phyloP scores from a whole-genome alignment of 2,113 vertebrate species.

The Monarcha castaneiventris region DNA sequence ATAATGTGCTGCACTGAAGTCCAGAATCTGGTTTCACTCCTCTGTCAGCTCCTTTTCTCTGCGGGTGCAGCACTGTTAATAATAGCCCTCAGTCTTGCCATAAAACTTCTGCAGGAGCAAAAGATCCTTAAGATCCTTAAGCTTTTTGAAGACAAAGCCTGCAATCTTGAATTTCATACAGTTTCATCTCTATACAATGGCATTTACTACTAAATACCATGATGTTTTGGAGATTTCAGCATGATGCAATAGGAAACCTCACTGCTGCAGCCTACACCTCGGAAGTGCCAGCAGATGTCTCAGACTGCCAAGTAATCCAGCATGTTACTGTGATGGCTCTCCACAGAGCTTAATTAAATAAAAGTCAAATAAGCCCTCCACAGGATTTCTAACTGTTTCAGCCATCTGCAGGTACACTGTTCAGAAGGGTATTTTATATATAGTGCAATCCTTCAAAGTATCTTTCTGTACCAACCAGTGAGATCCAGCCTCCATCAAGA shows the following conservation, averaged over 20 bases:
- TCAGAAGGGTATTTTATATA: neutral
- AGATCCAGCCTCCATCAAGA: neutral
- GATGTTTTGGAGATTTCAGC: neutral
- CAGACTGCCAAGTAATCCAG: constrained; percentile 28
- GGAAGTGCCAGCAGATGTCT: constrained; percentile 46
- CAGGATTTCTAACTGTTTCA: neutral
- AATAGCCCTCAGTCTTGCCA: neutral
- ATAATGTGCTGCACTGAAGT: neutral
- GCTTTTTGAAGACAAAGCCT: neutral
- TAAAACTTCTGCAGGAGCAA: neutral
- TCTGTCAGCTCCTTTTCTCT: constrained; percentile 2
- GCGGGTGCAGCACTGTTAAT: neutral
- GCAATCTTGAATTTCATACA: neutral
- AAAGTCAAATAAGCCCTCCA: neutral
- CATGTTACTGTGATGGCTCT: neutral
- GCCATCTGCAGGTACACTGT: neutral
- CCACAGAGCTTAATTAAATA: neutral
- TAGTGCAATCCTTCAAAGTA: neutral
- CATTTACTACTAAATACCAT: neutral
- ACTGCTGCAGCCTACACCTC: neutral
- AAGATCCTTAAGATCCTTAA: neutral
- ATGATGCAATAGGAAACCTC: neutral
- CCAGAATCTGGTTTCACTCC: constrained; percentile 30
- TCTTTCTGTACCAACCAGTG: neutral
- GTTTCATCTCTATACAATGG: neutral